These are phyloP conservation scores for Seladonia tumulorum DNA, from an alignment of 2,888 invertebrate species.

Conservation along the genomic window DNA sequence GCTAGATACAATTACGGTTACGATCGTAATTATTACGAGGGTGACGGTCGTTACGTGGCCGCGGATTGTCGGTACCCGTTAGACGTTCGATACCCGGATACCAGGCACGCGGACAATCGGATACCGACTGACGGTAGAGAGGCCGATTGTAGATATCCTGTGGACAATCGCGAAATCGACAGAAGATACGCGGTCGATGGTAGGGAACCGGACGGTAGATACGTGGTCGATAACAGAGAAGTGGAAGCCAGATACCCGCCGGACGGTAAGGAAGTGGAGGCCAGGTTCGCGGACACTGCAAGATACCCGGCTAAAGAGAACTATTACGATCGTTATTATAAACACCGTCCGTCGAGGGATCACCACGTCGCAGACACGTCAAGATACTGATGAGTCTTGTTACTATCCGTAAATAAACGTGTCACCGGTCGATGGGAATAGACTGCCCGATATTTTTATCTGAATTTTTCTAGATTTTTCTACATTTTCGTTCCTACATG, in stretches of 20 bases:
- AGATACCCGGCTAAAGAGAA: constrained; percentile 80
- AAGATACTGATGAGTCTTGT: constrained; percentile 79
- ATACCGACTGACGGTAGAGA: constrained; percentile 70
- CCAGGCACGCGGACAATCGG: constrained; percentile 68
- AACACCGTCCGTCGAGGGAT: constrained; percentile 82
- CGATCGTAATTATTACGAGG: constrained; percentile 74
- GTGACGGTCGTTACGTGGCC: constrained; percentile 71
- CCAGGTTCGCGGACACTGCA: constrained; percentile 70
- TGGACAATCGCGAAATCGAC: constrained; percentile 69
- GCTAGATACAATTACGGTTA: constrained; percentile 76
- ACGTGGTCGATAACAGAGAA: constrained; percentile 68
- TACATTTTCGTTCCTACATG: neutral
- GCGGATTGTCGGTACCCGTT: constrained; percentile 69
- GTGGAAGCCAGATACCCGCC: constrained; percentile 68
- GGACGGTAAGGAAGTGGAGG: constrained; percentile 75
- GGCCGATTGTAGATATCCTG: constrained; percentile 63
- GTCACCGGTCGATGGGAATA: constrained; percentile 69
- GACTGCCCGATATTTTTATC: neutral
- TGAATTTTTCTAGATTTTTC: constrained; percentile 8
- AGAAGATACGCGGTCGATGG: constrained; percentile 72
- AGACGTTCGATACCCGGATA: constrained; percentile 68
- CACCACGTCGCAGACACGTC: constrained; percentile 80
- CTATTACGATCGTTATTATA: constrained; percentile 83
- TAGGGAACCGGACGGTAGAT: constrained; percentile 74
- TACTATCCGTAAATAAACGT: constrained; percentile 65